These are phyloP conservation scores for Ranitomeya imitator DNA, from an alignment of 2,113 vertebrate species.

Conservation along the genomic window DNA sequence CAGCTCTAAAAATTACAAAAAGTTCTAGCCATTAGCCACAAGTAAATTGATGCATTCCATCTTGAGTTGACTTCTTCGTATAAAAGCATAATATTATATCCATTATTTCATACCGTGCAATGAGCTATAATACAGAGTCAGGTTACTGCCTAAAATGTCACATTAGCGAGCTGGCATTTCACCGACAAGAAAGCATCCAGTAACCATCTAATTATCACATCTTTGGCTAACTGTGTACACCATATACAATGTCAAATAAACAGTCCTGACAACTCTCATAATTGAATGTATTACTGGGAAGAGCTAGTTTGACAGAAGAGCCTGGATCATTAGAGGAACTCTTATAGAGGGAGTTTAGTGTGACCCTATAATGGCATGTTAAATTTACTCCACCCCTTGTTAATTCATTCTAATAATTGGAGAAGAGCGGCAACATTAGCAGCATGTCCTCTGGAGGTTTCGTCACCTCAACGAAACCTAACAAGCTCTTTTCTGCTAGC, in stretches of 20 bases:
- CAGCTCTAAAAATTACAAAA: background rate
- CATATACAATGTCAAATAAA: slow-evolving; percentile 4
- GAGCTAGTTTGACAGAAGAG: background rate
- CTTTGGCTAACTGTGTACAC: background rate
- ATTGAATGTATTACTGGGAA: slow-evolving; percentile 9
- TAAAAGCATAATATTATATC: background rate
- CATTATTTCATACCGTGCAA: slow-evolving; percentile 7
- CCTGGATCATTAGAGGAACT: slow-evolving; percentile 25
- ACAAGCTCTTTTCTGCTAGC: background rate
- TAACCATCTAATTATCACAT: slow-evolving; percentile 1
- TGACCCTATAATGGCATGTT: slow-evolving; percentile 31
- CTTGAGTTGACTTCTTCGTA: background rate
- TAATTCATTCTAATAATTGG: slow-evolving; percentile 39
- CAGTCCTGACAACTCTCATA: background rate
- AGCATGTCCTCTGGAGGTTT: slow-evolving; percentile 16
- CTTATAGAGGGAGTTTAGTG: slow-evolving; percentile 61
- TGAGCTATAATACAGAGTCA: slow-evolving; percentile 2
- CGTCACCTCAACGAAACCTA: slow-evolving; percentile 3
- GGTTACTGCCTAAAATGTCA: slow-evolving; percentile 16
- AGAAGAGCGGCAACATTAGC: slow-evolving; percentile 36
- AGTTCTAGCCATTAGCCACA: background rate
- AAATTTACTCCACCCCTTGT: slow-evolving; percentile 16
- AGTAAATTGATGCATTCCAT: background rate
- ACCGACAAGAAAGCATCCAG: background rate
- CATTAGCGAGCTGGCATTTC: background rate